Conservation (phyloP, 92 coral and sea anemone species). For the Siderastrea radians region DNA sequence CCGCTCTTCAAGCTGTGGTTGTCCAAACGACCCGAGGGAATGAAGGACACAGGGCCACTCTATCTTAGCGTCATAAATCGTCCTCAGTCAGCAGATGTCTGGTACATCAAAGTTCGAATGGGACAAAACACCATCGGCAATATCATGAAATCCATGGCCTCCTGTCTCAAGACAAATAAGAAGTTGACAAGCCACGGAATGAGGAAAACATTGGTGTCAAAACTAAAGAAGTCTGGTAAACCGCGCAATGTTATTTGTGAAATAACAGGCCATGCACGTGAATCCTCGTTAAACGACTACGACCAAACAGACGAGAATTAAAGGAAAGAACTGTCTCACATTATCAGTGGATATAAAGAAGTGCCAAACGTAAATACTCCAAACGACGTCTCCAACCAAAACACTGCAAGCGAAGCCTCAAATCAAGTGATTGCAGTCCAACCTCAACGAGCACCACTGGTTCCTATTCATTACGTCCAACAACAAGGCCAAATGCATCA, state of each 20-base stretch:
- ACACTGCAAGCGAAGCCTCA: conserved; percentile 18
- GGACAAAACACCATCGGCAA: conserved; percentile 68
- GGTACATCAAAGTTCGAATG: conserved; percentile 75
- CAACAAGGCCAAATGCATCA: neutral
- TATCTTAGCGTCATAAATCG: conserved; percentile 13
- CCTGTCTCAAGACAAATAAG: conserved; percentile 45
- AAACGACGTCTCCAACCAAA: conserved; percentile 32
- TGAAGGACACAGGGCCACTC: conserved; percentile 72
- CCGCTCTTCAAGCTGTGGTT: conserved; percentile 73
- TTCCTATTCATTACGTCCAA: neutral
- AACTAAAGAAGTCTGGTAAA: conserved; percentile 65
- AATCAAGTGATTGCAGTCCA: conserved; percentile 28
- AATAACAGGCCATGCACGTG: conserved; percentile 77
- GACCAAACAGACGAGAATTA: conserved; percentile 56
- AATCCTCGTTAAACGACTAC: conserved; percentile 74
- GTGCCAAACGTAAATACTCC: conserved; percentile 3
- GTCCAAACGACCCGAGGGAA: conserved; percentile 63
- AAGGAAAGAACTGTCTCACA: conserved; percentile 62
- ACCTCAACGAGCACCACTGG: conserved; percentile 37
- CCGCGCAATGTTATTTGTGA: conserved; percentile 69
- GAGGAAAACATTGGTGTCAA: conserved; percentile 57
- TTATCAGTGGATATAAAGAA: conserved; percentile 63
- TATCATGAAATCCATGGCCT: conserved; percentile 63
- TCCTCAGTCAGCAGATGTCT: conserved; percentile 30
- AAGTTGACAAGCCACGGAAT: conserved; percentile 24